Base-by-base conservation (phyloP, 2,113 vertebrate species). In the Corydoras maculifer region DNA sequence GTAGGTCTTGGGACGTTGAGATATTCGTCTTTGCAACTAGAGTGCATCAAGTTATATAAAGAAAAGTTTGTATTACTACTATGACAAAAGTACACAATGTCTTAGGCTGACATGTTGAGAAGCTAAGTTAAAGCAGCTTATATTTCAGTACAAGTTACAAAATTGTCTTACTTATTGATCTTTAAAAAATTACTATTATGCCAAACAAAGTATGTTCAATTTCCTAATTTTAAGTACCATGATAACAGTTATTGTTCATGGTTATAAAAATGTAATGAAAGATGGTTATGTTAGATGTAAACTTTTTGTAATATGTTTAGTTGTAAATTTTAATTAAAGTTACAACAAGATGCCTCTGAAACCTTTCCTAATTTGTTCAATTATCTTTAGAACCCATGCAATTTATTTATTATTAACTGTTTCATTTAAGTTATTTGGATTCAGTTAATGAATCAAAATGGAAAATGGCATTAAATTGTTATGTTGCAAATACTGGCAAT, bases 11-110 rank as follows among this genome's bases (percentile, higher is more conserved):
- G 74, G 81, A 69, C 72, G 80, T 59, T 76, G 84, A 65, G 64
- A 86, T 82, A 81, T 68, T 86, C 86, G 84, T 84, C 48, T 83
- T 83, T n/a, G 75, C 80, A 82, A 87, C 84, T 89, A 86, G 78
- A 81, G 76, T 81, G 77, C 83, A 84, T 88, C 78, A 85, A 78
- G 82, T 86, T 82, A 87, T 83, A 85, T 77, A 75, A 79, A 87
- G 75, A 89, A 76, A 89, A 79, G 86, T 81, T 75, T 75, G 69
- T 67, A 80, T 88, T 84, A 89, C 79, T 83, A 77, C 80, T 71
- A 62, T 57, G 65, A 69, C 54, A 65, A 73, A 58, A 86, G 69
- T 79, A 72, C 59, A 72, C 72, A 65, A 49, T 57, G 53, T 59
- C 54, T 60, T n/a, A 65, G 15, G 30, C 55, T 68, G 30, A 73